These are phyloP conservation scores for Rhyacophila evoluta DNA, from an alignment of 2,888 invertebrate species.

Conservation along the genomic window DNA sequence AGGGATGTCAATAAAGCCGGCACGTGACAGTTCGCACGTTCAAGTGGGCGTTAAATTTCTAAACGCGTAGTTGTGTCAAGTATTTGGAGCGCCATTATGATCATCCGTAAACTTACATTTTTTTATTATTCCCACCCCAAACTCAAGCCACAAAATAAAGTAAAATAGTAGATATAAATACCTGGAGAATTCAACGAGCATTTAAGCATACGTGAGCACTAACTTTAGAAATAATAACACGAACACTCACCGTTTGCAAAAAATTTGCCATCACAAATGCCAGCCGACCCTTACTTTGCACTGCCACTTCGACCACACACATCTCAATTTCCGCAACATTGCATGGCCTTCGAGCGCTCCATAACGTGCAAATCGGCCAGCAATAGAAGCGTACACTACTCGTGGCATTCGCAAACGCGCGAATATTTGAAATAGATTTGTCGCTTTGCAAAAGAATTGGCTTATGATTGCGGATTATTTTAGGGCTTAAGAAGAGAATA, in stretches of 20 bases:
- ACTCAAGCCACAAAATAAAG: slow-evolving; percentile 17
- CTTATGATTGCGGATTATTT: no score
- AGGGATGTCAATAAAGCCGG: slow-evolving; percentile 59
- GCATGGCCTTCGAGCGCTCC: slow-evolving; percentile 76
- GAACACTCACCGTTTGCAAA: slow-evolving; percentile 82
- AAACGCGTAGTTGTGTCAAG: slow-evolving; percentile 72
- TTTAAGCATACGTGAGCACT: slow-evolving; percentile 36
- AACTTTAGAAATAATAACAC: slow-evolving; percentile 56
- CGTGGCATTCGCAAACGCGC: slow-evolving; percentile 65
- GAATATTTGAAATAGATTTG: slow-evolving; percentile 62
- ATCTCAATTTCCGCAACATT: slow-evolving; percentile 73
- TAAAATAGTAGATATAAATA: neutral
- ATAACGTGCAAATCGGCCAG: slow-evolving; percentile 74
- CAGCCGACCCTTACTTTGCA: slow-evolving; percentile 83
- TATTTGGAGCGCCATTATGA: slow-evolving; percentile 62
- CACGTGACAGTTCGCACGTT: slow-evolving; percentile 47
- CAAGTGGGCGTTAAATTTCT: slow-evolving; percentile 59
- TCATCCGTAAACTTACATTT: slow-evolving; percentile 43
- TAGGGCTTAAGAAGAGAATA: neutral
- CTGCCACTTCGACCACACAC: slow-evolving; percentile 75
- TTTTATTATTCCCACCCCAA: slow-evolving; percentile 36
- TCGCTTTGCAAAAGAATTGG: neutral
- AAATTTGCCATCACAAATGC: slow-evolving; percentile 84
- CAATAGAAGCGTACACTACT: slow-evolving; percentile 73
- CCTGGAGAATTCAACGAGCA: slow-evolving; percentile 32